These are phyloP conservation scores for Cerceris rybyensis DNA, from an alignment of 2,888 invertebrate genomes.

Conservation along the genomic window DNA sequence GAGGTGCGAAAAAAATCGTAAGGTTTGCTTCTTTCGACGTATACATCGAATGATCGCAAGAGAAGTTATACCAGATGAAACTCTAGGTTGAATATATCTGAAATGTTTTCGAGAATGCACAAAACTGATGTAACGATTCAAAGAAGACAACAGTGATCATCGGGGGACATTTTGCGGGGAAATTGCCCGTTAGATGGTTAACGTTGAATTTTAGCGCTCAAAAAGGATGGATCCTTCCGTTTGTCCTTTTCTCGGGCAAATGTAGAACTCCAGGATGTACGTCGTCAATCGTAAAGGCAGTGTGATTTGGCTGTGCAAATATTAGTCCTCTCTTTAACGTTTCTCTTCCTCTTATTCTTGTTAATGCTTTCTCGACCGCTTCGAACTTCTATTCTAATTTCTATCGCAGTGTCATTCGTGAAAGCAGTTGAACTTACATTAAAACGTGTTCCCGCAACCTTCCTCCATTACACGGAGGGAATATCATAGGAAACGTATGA, in stretches of 20 bases:
- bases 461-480: not conserved
- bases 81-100: too few relatives aligned
- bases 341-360: constrained; percentile 10
- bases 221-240: not conserved
- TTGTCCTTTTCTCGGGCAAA: constrained; percentile 1
- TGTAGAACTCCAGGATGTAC: constrained; percentile 2
- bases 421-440: constrained; percentile 1
- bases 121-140: not conserved
- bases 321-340: constrained; percentile 43
- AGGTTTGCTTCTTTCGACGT: too few relatives aligned
- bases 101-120: not conserved
- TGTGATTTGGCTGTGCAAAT: constrained; percentile 58
- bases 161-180: not conserved
- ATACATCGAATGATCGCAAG: too few relatives aligned
- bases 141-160: not conserved
- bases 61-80: too few relatives aligned
- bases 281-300: constrained; percentile 43
- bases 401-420: not conserved
- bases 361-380: constrained; percentile 14
- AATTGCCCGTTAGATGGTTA: not conserved
- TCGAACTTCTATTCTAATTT: constrained; percentile 12
- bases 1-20: too few relatives aligned
- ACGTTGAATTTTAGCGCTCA: constrained; percentile 5
- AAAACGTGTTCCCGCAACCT: not conserved
- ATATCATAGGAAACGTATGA: not conserved